A percentile compares a stretch with the other conserved stretches of the same genome.
Evolutionary conservation across 2,888 invertebrate species (phyloP).

Genomic region (Isotomurus palustris): DNA sequence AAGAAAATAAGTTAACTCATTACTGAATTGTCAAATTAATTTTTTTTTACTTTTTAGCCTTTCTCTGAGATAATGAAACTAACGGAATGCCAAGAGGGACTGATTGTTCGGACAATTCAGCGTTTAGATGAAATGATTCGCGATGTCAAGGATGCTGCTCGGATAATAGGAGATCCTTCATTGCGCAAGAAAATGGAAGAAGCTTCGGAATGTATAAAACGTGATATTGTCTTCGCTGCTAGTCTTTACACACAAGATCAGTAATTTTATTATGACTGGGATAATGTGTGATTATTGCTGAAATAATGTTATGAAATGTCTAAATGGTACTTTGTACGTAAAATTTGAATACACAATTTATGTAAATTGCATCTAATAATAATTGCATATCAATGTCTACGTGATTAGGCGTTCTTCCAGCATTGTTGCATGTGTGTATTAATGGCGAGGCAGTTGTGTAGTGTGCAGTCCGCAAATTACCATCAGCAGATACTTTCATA

Average conservation of each 20-base stretch:
- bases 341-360: not conserved
- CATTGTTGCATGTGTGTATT: too few species aligned
- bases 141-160: constrained; percentile 87
- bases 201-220: constrained; percentile 83
- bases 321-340: not conserved
- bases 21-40: not conserved
- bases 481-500: too few species aligned
- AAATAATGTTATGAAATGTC: not conserved
- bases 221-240: constrained; percentile 97
- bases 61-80: constrained; percentile 89
- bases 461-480: too few species aligned
- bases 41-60: constrained; percentile 56
- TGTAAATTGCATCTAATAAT: not conserved
- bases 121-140: constrained; percentile 86
- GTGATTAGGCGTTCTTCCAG: too few species aligned
- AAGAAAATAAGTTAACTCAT: not conserved
- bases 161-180: constrained; percentile 86
- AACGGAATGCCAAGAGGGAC: constrained; percentile 94
- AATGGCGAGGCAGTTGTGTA: too few species aligned
- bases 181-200: constrained; percentile 92
- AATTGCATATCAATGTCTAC: too few species aligned
- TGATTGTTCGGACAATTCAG: constrained; percentile 95
- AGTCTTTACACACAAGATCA: constrained; percentile 74
- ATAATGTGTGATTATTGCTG: not conserved
- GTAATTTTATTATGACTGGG: not conserved